These are phyloP conservation scores for Hycleus phaleratus DNA, from an alignment of 1,140 invertebrate genomes.

Conservation along the genomic window DNA sequence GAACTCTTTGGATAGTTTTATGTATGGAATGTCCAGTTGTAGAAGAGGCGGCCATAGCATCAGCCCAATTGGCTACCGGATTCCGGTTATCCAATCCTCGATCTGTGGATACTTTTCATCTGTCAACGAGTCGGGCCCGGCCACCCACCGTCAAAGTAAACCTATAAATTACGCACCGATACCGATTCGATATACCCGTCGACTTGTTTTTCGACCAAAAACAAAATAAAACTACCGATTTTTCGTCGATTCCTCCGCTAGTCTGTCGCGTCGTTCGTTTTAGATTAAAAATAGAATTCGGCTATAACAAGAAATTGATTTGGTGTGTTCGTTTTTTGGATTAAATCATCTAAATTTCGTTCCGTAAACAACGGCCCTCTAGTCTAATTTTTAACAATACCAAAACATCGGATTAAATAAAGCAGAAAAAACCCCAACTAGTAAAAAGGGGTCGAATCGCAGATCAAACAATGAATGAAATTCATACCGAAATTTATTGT, in stretches of 20 bases:
- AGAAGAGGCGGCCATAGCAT: constrained; percentile 9
- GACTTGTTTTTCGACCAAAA: constrained; percentile 14
- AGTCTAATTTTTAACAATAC: too few relatives aligned
- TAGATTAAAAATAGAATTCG: too few relatives aligned
- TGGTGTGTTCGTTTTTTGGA: too few relatives aligned
- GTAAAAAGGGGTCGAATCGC: neutral
- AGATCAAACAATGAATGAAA: constrained; percentile 12
- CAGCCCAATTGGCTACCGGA: constrained; percentile 36
- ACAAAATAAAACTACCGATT: constrained; percentile 22
- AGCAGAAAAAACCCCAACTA: too few relatives aligned
- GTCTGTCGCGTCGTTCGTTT: too few relatives aligned
- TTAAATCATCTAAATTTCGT: too few relatives aligned
- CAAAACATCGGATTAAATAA: too few relatives aligned
- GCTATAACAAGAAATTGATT: too few relatives aligned
- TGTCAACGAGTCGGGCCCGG: constrained; percentile 30
- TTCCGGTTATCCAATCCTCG: constrained; percentile 36
- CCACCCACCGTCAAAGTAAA: constrained; percentile 35
- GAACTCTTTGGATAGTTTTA: too few relatives aligned
- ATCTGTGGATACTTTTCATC: constrained; percentile 39
- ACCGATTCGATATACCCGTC: constrained; percentile 26
- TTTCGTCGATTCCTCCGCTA: too few relatives aligned
- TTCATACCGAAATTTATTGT: constrained; percentile 10
- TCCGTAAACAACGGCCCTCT: too few relatives aligned
- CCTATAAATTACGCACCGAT: constrained; percentile 34
- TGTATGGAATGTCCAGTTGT: too few relatives aligned